Base-by-base conservation (phyloP, 92 coral and sea anemone species). In the Virgularia gustaviana region DNA sequence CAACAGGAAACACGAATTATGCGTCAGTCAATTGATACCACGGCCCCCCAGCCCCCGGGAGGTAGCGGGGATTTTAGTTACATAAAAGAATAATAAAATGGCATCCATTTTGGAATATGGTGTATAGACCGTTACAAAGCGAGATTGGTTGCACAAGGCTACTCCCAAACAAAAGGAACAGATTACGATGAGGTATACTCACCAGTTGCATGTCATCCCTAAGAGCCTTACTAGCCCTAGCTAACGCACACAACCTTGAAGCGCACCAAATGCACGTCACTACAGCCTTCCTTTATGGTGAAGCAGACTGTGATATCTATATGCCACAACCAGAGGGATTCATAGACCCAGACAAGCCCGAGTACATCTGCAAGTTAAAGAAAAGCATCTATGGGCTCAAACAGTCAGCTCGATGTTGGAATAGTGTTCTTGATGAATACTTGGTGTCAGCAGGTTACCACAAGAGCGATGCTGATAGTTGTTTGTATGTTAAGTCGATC, bases 151-250 rank as follows among this genome's bases (percentile, higher is more conserved):
- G 91, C 84, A 12, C 88, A 83, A 72, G 82, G 86, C 30, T 86
- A 83, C 83, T 79, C 86, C 16, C 76, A 83, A 51, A 73, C 75
- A 23, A 72, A 83, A 70, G 90, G 87, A 63, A 64, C 78, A 8
- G 85, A 82, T 71, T 79, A 73, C 18, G 66, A 60, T 31, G 66
- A 60, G 35, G 43, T 60, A 10, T 60, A 23, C 35, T 31, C 66
- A 6, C 66, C 43, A 9, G 43, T 60, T 1, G 2, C 43, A 0
- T 9, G 27, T 0, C 42, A n/a, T 9, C 19, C 22, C 31, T 60
- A 31, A 60, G 66, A 60, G 16, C 41, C 9, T 36, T 60, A 34
- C 43, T 60, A 31, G 66, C 41, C 2, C 15, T 60, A 31, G 66
- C 66, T 12, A 60, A 60, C 32, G 20, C 30, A 24, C 35, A 20